phyloP scores from a whole-genome alignment of 2,113 vertebrate species.

The Ascaphus truei region DNA sequence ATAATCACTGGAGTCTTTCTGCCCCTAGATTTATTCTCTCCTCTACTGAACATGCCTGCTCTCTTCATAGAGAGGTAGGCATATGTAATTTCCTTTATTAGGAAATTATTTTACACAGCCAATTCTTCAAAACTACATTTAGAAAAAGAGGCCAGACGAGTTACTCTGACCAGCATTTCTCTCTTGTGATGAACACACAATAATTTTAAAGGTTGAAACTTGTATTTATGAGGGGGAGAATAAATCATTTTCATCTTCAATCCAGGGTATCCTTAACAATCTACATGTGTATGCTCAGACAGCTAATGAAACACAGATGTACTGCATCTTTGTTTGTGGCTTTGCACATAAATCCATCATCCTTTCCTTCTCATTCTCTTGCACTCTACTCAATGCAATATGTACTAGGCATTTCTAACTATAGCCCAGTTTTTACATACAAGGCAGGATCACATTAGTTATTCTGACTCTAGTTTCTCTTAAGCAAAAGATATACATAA shows the following conservation, averaged over 20 bases:
- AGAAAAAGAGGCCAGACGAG: neutral
- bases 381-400: neutral
- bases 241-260: constrained; percentile 23
- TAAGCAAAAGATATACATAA: too few species aligned
- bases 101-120: neutral
- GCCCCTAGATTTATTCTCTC: neutral
- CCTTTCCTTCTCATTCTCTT: neutral
- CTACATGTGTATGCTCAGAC: constrained; percentile 24
- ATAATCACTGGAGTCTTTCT: neutral
- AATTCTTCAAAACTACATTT: neutral
- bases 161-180: neutral
- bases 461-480: neutral
- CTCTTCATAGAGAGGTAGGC: neutral
- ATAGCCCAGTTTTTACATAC: neutral
- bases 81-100: neutral
- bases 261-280: constrained; percentile 13
- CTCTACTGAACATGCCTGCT: too few species aligned
- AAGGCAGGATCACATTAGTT: too few species aligned
- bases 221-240: constrained; percentile 18
- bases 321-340: neutral
- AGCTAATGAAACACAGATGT: constrained; percentile 22
- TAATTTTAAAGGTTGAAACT: constrained; percentile 3
- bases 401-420: neutral
- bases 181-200: constrained; percentile 6
- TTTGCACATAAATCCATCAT: neutral